Conservation (phyloP, 2,113 vertebrate genomes). For the Podilymbus podiceps region DNA sequence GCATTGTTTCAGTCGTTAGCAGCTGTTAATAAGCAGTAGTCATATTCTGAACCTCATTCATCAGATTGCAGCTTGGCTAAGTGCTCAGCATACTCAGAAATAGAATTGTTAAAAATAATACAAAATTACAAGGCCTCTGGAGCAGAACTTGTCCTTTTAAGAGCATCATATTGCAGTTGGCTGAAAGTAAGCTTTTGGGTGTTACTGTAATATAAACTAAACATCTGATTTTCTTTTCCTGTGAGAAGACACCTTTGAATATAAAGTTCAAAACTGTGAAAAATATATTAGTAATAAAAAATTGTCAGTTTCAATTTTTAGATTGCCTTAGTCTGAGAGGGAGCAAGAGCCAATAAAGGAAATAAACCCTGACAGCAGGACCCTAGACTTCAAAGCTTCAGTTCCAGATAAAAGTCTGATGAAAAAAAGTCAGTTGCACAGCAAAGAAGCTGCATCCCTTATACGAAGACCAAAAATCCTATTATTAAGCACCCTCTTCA, state of each 20-base stretch:
- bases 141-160: neutral
- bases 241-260: neutral
- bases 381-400: neutral
- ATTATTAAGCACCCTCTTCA: neutral
- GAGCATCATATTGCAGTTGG: neutral
- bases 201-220: neutral
- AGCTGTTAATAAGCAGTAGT: constrained; percentile 69
- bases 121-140: neutral
- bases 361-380: neutral
- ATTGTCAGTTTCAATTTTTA: neutral
- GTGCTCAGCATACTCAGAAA: constrained; percentile 15
- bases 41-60: constrained; percentile 41
- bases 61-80: constrained; percentile 44
- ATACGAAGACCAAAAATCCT: neutral
- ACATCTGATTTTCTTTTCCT: neutral
- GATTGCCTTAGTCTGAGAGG: neutral
- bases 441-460: neutral
- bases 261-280: neutral
- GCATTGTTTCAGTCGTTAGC: constrained; percentile 62
- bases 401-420: neutral
- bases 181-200: neutral
- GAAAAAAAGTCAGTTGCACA: neutral
- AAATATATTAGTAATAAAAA: neutral
- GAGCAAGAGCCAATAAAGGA: neutral
- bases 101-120: constrained; percentile 9